Conservation (phyloP, 2,888 invertebrate species). For the Nomada ferruginata region DNA sequence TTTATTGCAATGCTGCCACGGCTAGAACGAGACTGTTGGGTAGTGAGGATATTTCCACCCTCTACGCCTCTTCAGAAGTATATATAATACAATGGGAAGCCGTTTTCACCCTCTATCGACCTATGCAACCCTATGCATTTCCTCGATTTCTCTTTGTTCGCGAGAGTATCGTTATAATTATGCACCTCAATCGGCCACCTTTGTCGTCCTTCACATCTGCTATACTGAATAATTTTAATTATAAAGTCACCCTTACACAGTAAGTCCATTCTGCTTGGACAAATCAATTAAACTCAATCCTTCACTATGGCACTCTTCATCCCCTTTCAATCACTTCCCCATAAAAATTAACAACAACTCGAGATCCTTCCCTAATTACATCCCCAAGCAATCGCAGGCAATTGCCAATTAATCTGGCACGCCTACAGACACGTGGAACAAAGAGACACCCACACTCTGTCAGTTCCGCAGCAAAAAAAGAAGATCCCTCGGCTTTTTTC, state of each 20-base stretch:
- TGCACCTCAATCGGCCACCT: slow-evolving; percentile 12
- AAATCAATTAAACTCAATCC: too few relatives aligned
- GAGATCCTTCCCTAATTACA: too few relatives aligned
- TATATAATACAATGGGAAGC: slow-evolving; percentile 23
- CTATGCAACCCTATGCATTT: slow-evolving; percentile 81
- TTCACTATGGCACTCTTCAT: too few relatives aligned
- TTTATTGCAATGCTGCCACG: too few relatives aligned
- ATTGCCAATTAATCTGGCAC: neutral
- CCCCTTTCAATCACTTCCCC: too few relatives aligned
- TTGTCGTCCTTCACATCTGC: neutral
- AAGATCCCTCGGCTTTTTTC: slow-evolving; percentile 72
- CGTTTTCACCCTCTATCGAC: slow-evolving; percentile 73
- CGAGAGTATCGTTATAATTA: slow-evolving; percentile 80
- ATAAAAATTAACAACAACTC: too few relatives aligned
- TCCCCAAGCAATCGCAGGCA: too few relatives aligned
- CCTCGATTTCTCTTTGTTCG: slow-evolving; percentile 82
- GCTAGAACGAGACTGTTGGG: too few relatives aligned
- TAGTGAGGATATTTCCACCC: neutral
- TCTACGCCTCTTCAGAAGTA: neutral
- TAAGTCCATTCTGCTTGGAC: too few relatives aligned
- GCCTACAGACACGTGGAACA: neutral
- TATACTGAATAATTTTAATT: too few relatives aligned
- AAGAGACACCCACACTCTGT: too few relatives aligned
- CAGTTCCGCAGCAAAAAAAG: slow-evolving; percentile 28
- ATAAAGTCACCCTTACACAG: too few relatives aligned